Evolutionary conservation across 2,797 vertebrate genomes (phyloP).

Genomic region (Lycodopsis pacificus): DNA sequence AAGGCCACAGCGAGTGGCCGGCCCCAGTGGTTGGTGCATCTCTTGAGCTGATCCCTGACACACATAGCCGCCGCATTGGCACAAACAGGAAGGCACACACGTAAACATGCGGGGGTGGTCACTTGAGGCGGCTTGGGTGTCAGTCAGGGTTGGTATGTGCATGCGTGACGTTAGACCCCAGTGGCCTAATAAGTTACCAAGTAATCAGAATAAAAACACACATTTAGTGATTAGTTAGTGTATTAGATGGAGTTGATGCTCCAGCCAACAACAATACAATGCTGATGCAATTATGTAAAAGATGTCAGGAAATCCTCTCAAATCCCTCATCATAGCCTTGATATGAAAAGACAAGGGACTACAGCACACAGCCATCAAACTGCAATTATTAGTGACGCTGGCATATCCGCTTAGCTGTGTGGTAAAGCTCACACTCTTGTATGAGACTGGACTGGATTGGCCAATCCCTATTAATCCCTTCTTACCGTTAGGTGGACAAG

Average conservation of each 20-base stretch:
- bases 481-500: slow-evolving; percentile 70
- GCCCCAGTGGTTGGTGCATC: slow-evolving; percentile 53
- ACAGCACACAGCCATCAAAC: slow-evolving; percentile 44
- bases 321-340: neutral
- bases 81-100: slow-evolving; percentile 28
- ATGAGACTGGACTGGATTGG: slow-evolving; percentile 72
- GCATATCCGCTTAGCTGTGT: slow-evolving; percentile 60
- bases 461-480: slow-evolving; percentile 81
- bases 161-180: neutral
- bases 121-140: slow-evolving; percentile 11
- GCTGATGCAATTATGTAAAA: neutral
- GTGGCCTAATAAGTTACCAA: neutral
- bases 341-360: neutral
- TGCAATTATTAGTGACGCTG: slow-evolving; percentile 51
- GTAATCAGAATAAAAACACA: neutral
- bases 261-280: neutral
- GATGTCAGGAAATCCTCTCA: neutral
- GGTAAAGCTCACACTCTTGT: slow-evolving; percentile 71
- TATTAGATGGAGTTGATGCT: neutral
- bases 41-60: slow-evolving; percentile 67
- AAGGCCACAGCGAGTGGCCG: slow-evolving; percentile 61
- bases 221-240: neutral
- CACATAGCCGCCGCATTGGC: slow-evolving; percentile 41
- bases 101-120: slow-evolving; percentile 22
- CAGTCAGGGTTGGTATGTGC: neutral